phyloP scores from a whole-genome alignment of 2,113 vertebrate species.

The Mirza zaza region DNA sequence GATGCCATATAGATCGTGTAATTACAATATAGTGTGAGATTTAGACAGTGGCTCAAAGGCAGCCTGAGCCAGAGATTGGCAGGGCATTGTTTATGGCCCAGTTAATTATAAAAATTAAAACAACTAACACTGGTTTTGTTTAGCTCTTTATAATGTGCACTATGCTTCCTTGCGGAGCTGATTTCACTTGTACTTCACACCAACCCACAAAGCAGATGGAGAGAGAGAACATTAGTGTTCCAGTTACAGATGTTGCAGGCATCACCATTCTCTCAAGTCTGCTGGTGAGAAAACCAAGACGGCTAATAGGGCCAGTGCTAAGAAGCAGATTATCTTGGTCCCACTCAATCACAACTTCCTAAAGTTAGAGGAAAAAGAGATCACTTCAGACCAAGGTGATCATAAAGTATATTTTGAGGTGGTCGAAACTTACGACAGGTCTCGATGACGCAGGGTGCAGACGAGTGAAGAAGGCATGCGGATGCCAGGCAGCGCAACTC shows the following conservation, averaged over 20 bases:
- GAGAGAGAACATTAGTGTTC: accelerated
- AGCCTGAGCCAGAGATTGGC: not conserved
- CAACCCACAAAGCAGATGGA: not conserved
- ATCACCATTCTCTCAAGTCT: not conserved
- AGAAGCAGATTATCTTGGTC: not conserved
- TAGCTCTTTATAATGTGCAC: not conserved
- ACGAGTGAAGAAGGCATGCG: no score
- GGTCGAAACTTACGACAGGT: not conserved
- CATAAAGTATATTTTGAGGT: not conserved
- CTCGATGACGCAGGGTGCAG: not conserved
- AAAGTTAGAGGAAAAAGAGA: not conserved
- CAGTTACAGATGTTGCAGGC: not conserved
- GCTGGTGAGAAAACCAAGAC: not conserved
- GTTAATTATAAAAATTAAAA: not conserved
- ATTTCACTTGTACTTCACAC: not conserved
- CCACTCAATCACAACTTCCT: not conserved
- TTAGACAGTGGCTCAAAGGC: not conserved
- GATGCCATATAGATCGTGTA: accelerated
- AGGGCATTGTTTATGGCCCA: not conserved
- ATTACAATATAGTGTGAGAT: not conserved
- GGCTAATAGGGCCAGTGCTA: no score
- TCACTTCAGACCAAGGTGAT: not conserved
- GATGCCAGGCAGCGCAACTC: not conserved
- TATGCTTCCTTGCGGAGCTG: not conserved
- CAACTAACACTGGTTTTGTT: not conserved